Percentiles rank a stretch among this genome's conserved stretches.
phyloP scores from a whole-genome alignment of 2,797 vertebrate species.

The Pseudotriccus pelzelni region DNA sequence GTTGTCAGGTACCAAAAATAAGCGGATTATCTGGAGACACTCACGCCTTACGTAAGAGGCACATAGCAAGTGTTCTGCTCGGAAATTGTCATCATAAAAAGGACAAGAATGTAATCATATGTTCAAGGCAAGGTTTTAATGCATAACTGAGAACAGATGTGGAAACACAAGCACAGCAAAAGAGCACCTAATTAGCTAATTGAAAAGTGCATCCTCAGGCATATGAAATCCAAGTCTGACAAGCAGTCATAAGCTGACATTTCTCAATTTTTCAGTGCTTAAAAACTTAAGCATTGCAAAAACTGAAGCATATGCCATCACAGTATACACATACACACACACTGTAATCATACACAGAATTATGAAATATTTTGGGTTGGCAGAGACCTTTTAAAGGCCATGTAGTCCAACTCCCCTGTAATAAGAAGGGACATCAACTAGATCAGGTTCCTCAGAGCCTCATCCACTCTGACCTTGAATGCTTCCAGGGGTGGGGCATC shows the following conservation, averaged over 20 bases:
- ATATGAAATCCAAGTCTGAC: background rate
- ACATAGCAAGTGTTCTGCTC: background rate
- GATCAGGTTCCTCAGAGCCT: background rate
- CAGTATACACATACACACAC: background rate
- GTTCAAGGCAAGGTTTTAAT: background rate
- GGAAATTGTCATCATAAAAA: background rate
- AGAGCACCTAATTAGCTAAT: background rate
- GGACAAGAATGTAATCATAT: background rate
- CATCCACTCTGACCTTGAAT: background rate
- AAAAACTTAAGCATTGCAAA: background rate
- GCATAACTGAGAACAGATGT: background rate
- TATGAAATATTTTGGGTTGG: background rate
- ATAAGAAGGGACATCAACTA: background rate
- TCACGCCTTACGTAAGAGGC: background rate
- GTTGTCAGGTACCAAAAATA: background rate
- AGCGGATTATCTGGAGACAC: background rate
- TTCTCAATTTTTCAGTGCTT: background rate
- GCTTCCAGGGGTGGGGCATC: rapidly evolving
- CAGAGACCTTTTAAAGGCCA: background rate
- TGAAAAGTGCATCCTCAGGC: background rate
- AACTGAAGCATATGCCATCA: background rate
- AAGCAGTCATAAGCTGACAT: background rate
- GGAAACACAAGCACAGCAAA: background rate
- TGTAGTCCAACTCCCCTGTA: background rate
- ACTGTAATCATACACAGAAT: rapidly evolving